phyloP scores from a whole-genome alignment of 1,140 invertebrate species.

The Hydropsyche tenuis region DNA sequence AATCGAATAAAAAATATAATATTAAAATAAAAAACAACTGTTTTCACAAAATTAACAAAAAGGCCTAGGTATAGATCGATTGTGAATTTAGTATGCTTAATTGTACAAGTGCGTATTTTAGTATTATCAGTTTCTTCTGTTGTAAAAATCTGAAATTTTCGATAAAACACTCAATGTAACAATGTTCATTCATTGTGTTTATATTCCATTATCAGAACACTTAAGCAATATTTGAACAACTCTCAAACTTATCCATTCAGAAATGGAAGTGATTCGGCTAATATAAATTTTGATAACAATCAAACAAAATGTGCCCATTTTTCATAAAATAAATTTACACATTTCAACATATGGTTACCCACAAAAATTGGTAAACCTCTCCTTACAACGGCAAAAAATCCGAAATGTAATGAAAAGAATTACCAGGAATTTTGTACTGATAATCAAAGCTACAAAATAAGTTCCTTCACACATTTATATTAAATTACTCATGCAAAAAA shows the following conservation, averaged over 20 bases:
- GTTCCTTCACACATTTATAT: no score
- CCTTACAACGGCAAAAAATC: neutral
- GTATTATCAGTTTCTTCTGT: neutral
- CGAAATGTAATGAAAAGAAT: neutral
- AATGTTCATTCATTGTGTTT: slow-evolving; percentile 4
- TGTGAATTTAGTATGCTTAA: neutral
- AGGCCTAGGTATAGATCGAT: no score
- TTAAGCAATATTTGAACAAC: slow-evolving; percentile 38
- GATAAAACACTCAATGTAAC: slow-evolving; percentile 20
- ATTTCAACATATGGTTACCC: no score
- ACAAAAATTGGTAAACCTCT: neutral
- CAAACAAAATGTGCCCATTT: no score
- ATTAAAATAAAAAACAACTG: no score
- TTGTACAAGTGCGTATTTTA: neutral
- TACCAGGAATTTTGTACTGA: neutral
- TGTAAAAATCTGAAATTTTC: slow-evolving; percentile 21
- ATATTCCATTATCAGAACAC: slow-evolving; percentile 42
- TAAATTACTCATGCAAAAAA: no score
- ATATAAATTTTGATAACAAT: slow-evolving; percentile 18
- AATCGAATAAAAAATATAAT: slow-evolving; percentile 1
- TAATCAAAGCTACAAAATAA: no score
- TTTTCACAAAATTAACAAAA: no score
- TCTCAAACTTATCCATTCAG: slow-evolving; percentile 29
- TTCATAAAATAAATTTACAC: no score
- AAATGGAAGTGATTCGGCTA: neutral